These are phyloP conservation scores for Drosophila macrospina DNA, from an alignment of 2,888 invertebrate species.

Conservation along the genomic window DNA sequence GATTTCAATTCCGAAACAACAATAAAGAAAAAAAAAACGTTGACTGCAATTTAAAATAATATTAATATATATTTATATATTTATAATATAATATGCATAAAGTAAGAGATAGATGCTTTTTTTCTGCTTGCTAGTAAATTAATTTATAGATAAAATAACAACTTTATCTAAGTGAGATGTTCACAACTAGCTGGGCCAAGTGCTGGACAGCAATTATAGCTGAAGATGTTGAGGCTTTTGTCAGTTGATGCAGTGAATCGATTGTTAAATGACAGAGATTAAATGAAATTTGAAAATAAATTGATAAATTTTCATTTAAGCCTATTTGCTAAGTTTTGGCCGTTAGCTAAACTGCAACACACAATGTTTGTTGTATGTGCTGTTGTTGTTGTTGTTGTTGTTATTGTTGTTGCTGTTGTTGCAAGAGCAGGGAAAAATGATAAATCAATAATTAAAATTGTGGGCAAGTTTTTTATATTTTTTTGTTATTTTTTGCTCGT, in stretches of 20 bases:
- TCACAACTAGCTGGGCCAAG: neutral
- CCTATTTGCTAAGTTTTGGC: conserved; percentile 8
- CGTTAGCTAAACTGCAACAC: conserved; percentile 21
- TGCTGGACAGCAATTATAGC: neutral
- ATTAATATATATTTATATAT: neutral
- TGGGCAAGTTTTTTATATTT: conserved; percentile 39
- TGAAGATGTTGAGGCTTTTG: neutral
- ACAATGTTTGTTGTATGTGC: conserved; percentile 6
- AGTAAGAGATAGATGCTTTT: neutral
- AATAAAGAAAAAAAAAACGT: conserved; percentile 9
- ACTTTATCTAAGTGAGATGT: too few relatives aligned
- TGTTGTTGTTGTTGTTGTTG: conserved; percentile 15
- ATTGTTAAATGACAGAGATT: conserved; percentile 1
- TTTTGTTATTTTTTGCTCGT: conserved; percentile 16
- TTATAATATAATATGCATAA: too few relatives aligned
- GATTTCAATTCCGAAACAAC: conserved; percentile 38
- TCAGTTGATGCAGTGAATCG: neutral
- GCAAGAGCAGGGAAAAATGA: conserved; percentile 10
- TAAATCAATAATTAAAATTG: conserved; percentile 75
- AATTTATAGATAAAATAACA: too few relatives aligned
- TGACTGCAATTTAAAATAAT: neutral
- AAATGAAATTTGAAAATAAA: conserved; percentile 14
- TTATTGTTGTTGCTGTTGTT: neutral
- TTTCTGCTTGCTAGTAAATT: neutral
- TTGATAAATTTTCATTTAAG: conserved; percentile 7